These are phyloP conservation scores for Acrocera orbiculus DNA, from an alignment of 2,888 invertebrate genomes.

Conservation along the genomic window DNA sequence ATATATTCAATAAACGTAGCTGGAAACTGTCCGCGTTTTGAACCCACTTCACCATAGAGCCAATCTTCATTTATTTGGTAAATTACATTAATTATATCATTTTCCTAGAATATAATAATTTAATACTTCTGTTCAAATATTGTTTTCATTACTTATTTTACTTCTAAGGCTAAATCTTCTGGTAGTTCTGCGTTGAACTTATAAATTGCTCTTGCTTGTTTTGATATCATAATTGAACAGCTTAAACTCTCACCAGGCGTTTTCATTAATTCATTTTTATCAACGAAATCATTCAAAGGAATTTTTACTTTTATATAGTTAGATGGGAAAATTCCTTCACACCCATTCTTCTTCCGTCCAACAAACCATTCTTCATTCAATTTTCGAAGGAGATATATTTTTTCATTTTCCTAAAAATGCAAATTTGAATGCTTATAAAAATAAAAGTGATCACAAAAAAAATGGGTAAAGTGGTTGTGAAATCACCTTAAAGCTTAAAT, in stretches of 20 bases:
- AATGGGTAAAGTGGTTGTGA: not conserved
- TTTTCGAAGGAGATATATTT: slow-evolving; percentile 48
- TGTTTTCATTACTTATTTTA: slow-evolving; percentile 17
- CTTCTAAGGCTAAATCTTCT: slow-evolving; percentile 39
- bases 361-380: slow-evolving; percentile 66
- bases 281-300: slow-evolving; percentile 36
- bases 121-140: not conserved
- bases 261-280: slow-evolving; percentile 2
- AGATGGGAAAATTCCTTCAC: slow-evolving; percentile 65
- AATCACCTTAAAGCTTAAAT: slow-evolving; percentile 64
- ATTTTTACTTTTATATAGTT: slow-evolving; percentile 62
- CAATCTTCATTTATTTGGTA: slow-evolving; percentile 58
- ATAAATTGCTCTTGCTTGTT: slow-evolving; percentile 48
- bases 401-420: slow-evolving; percentile 45
- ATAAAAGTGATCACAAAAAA: slow-evolving; percentile 3
- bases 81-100: slow-evolving; percentile 43
- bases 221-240: slow-evolving; percentile 1
- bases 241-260: slow-evolving; percentile 1
- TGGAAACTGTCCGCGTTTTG: slow-evolving; percentile 58
- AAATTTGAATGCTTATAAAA: slow-evolving; percentile 5
- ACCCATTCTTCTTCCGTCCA: slow-evolving; percentile 46
- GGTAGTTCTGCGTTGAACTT: slow-evolving; percentile 46
- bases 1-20: slow-evolving; percentile 51
- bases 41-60: slow-evolving; percentile 55
- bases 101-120: slow-evolving; percentile 31